A percentile compares a stretch with the other conserved stretches of the same genome.
These are phyloP conservation scores for Caprella mutica DNA, from an alignment of 2,888 invertebrate genomes.

Conservation along the genomic window DNA sequence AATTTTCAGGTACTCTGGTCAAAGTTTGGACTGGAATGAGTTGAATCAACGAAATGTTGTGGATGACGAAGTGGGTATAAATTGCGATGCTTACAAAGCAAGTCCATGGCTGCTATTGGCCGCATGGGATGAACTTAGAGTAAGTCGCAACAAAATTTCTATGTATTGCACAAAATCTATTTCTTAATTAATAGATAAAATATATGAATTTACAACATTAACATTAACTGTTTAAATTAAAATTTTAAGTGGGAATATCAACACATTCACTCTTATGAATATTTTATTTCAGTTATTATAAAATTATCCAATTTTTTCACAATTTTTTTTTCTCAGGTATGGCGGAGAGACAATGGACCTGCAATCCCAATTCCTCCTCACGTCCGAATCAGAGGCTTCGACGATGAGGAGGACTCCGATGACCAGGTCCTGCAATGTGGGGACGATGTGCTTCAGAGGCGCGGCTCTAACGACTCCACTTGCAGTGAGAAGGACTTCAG, in stretches of 20 bases:
- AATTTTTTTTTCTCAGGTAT: constrained; percentile 18
- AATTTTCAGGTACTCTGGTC: constrained; percentile 19
- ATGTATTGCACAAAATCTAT: too few relatives aligned
- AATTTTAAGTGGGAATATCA: too few relatives aligned
- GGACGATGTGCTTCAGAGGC: constrained; percentile 34
- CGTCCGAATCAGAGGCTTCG: constrained; percentile 27
- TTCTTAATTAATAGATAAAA: too few relatives aligned
- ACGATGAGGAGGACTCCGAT: constrained; percentile 1
- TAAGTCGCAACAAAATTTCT: constrained; percentile 38
- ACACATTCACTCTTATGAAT: too few relatives aligned
- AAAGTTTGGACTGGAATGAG: constrained; percentile 33
- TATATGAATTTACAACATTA: too few relatives aligned
- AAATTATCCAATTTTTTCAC: too few relatives aligned
- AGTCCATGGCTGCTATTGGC: constrained; percentile 65
- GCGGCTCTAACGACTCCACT: constrained; percentile 48
- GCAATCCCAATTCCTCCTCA: constrained; percentile 21
- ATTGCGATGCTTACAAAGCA: constrained; percentile 59
- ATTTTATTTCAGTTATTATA: too few relatives aligned
- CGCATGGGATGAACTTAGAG: constrained; percentile 55
- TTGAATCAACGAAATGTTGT: constrained; percentile 18
- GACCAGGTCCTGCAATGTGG: constrained; percentile 4
- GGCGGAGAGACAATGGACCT: constrained; percentile 23
- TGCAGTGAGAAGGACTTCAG: constrained; percentile 77
- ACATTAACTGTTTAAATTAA: too few relatives aligned
- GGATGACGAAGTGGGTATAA: constrained; percentile 47